phyloP scores from a whole-genome alignment of 2,888 invertebrate genomes.

The Harpalus rufipes region DNA sequence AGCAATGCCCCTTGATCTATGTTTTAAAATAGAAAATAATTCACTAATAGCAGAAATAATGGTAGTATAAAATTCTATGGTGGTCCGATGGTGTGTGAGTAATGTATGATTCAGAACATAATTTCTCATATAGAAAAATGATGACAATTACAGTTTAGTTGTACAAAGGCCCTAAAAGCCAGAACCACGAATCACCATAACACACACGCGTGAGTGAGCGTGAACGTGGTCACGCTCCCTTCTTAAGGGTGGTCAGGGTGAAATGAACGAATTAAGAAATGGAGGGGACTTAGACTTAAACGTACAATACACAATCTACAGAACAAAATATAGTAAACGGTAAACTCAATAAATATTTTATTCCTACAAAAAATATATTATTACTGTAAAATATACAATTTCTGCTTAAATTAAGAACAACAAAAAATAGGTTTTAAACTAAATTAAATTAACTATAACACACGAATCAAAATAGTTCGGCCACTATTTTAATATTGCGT shows the following conservation, averaged over 20 bases:
- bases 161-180: constrained; percentile 1
- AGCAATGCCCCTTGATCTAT: neutral
- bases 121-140: neutral
- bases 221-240: neutral
- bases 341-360: too few species aligned
- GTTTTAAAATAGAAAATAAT: neutral
- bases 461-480: too few species aligned
- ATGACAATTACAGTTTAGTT: neutral
- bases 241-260: neutral
- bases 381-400: too few species aligned
- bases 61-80: neutral
- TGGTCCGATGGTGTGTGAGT: neutral
- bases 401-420: too few species aligned
- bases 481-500: too few species aligned
- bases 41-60: neutral
- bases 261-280: neutral
- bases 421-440: too few species aligned
- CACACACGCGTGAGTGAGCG: neutral
- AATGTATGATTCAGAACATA: neutral
- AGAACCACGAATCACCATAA: neutral
- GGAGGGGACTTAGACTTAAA: neutral
- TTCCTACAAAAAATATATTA: too few species aligned
- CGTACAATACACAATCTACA: too few species aligned
- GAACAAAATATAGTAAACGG: too few species aligned
- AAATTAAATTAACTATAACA: too few species aligned